Base-by-base conservation (phyloP, 2,113 vertebrate species). In the Melanostigma gelatinosum region DNA sequence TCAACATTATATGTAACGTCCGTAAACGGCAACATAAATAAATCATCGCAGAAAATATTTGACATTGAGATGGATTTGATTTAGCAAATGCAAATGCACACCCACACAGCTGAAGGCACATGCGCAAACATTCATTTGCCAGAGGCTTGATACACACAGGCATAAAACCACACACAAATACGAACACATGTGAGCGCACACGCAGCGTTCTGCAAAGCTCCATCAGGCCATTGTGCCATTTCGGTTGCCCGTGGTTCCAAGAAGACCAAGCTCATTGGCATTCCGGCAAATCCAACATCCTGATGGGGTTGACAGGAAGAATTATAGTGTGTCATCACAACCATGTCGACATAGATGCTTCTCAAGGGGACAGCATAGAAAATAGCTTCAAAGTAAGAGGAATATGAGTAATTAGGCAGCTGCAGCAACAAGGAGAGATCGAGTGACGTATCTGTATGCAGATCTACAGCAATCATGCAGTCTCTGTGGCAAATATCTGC, bases 231-330 rank as follows among this genome's bases (percentile, higher is more conserved):
- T 74, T 66, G 81, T 88, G 87, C 72, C 27, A 62, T 85, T 83
- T 76, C 86, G 40, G 64, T 85, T 79, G 68, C 75, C 88, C 27
- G 70, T 72, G 79, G 85, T 79, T 84, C 83, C 91, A 91, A 91
- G 92, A 90, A 94, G 90, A 93, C 87, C 2, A 57, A 82, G 89
- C 89, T 91, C 89, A 83, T 91, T 93, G 92, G 78, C 90, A 91
- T 93, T 90, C 88, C 75, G 69, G 84, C 82, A 91, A 88, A 91
- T 91, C 87, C 85, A 78, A 75, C 88, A 63, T 88, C 73, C 82
- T 79, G 91, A 92, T 86, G 84, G 65, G 57, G 80, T 78, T 93
- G 92, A 93, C 89, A 90, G 83, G 85, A 85, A 85, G 87, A 94
- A 91, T 93, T 90, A 93, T 76, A 72, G 87, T 34, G 82, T 87